These are phyloP conservation scores for Theretra japonica DNA, from an alignment of 2,888 invertebrate genomes.

Conservation along the genomic window DNA sequence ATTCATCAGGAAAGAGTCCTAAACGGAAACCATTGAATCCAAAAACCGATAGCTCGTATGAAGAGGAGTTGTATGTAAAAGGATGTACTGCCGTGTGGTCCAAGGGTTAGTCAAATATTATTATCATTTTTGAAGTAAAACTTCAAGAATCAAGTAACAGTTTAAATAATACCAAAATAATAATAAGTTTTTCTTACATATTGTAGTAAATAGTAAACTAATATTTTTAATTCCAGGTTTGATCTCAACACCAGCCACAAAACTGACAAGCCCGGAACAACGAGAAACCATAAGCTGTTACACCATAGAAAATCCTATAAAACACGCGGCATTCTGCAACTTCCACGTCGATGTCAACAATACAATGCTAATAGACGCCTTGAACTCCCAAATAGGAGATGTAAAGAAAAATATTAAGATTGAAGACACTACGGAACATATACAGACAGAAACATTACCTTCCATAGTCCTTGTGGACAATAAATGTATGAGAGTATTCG, in stretches of 20 bases:
- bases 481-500: conserved; percentile 90
- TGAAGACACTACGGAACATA: conserved; percentile 79
- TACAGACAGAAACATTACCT: conserved; percentile 83
- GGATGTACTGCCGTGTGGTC: conserved; percentile 94
- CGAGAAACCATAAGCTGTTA: conserved; percentile 88
- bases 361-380: conserved; percentile 81
- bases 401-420: conserved; percentile 79
- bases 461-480: conserved; percentile 90
- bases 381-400: conserved; percentile 79
- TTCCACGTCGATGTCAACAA: conserved; percentile 81
- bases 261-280: conserved; percentile 78
- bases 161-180: no score
- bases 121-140: neutral
- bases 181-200: no score
- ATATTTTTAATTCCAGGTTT: conserved; percentile 68
- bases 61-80: conserved; percentile 95
- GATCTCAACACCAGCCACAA: conserved; percentile 79
- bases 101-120: conserved; percentile 78
- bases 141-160: neutral
- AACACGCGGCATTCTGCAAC: conserved; percentile 91
- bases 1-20: conserved; percentile 48
- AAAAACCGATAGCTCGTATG: conserved; percentile 83
- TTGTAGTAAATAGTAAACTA: neutral
- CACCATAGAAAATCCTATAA: conserved; percentile 92
- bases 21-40: conserved; percentile 64